Percentiles rank a stretch among this genome's conserved stretches.
These are phyloP conservation scores for Enteromius fasciolatus DNA, from an alignment of 2,797 vertebrate species.

Conservation along the genomic window DNA sequence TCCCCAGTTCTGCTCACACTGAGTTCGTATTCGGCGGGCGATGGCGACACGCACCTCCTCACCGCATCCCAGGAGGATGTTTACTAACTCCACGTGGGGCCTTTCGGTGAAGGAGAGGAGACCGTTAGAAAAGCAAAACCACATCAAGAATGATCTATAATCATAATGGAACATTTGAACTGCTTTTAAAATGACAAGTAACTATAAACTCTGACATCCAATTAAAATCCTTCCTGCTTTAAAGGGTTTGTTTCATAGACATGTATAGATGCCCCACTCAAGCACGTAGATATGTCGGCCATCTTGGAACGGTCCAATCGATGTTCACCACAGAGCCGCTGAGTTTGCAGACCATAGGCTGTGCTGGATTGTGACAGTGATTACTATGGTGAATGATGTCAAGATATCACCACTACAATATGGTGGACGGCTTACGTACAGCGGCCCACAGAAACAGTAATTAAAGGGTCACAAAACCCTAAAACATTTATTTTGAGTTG, in stretches of 20 bases:
- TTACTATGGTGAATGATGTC: too few relatives aligned
- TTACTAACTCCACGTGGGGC: slow-evolving; percentile 91
- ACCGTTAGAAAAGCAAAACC: neutral
- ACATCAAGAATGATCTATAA: neutral
- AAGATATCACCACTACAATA: too few relatives aligned
- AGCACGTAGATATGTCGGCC: too few relatives aligned
- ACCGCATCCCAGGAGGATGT: slow-evolving; percentile 89
- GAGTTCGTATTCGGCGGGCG: slow-evolving; percentile 80
- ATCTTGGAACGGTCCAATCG: too few relatives aligned
- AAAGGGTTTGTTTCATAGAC: neutral
- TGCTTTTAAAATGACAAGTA: neutral
- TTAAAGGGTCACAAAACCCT: too few relatives aligned
- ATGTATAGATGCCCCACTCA: too few relatives aligned
- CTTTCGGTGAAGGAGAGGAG: slow-evolving; percentile 65
- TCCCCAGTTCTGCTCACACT: slow-evolving; percentile 93
- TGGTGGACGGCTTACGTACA: too few relatives aligned
- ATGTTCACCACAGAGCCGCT: too few relatives aligned
- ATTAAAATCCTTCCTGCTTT: neutral
- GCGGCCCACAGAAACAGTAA: too few relatives aligned
- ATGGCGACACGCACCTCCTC: slow-evolving; percentile 87
- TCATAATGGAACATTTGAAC: neutral
- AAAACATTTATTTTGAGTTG: too few relatives aligned
- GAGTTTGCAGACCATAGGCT: too few relatives aligned
- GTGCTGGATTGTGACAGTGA: too few relatives aligned
- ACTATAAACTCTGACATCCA: neutral